Evolutionary conservation across 2,797 vertebrate genomes (phyloP), one percentile per base, ranked within the genome.

Genomic region (Aselliscus stoliczkanus): DNA sequence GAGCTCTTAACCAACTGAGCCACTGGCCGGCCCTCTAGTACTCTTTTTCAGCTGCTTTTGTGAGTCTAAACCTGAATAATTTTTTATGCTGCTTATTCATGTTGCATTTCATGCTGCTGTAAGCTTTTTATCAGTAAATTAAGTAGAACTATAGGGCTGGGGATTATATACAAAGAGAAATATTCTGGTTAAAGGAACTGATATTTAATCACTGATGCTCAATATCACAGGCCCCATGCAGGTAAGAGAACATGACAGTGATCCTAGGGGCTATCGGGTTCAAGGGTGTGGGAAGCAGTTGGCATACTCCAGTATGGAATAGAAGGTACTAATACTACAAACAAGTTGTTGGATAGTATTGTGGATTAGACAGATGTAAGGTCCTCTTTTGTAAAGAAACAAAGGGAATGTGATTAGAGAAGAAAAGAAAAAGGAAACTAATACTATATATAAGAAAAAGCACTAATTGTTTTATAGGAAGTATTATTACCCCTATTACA

Each of bases 361-460:
- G 37, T 54, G 50, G 2, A 50, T 50, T 86, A 27, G 81, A 93
- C 1, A 82, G 34, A 95, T 5, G 0, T 50, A 82, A 86, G 34
- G 2, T 37, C 8, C 56, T 76, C 54, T 82, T 89, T 88, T 21
- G 64, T 34, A 91, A 88, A 67, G 65, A 88, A 87, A 62, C 47
- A 96, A 94, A 58, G 56, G 37, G 62, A 76, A 93, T 69, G 31
- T 87, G 18, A 92, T 39, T 93, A 89, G 80, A 34, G 44, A 94
- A 94, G 25, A 84, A 95, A 91, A 18, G 44, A 67, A 89, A 95
- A 94, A 31, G 67, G 23, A 80, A 93, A 88, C 12, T 65, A 94
- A 75, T 56, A 69, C 34, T 37, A 64, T 6, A 0, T 20, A 39
- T 29, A 88, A 92, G 54, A 21, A 86, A 93, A 92, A 86, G 18